Percentiles rank a stretch among this genome's conserved stretches.
phyloP scores from a whole-genome alignment of 2,888 invertebrate species.

The Theodoxus fluviatilis region DNA sequence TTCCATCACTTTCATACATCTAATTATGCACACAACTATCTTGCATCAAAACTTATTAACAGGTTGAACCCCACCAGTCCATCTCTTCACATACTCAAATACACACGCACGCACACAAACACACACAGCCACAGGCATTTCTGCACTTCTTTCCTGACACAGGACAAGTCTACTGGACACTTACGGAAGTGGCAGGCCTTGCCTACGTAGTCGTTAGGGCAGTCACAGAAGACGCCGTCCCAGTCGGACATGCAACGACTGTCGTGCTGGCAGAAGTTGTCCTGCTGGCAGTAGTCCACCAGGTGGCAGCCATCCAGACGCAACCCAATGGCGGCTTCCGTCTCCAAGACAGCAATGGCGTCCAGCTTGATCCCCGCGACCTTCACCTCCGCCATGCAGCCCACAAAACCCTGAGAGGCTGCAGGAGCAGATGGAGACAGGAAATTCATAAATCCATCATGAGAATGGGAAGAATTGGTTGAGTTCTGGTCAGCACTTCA shows the following conservation, averaged over 20 bases:
- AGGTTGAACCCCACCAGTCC: background rate
- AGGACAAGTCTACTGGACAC: slow-evolving; percentile 35
- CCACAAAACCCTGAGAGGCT: slow-evolving; percentile 60
- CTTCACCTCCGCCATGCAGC: slow-evolving; percentile 62
- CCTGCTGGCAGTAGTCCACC: slow-evolving; percentile 50
- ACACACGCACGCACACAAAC: background rate
- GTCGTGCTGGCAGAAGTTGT: slow-evolving; percentile 79
- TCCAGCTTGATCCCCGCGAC: slow-evolving; percentile 56
- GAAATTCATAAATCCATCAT: background rate
- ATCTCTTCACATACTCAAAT: background rate
- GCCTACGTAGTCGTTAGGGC: slow-evolving; percentile 83
- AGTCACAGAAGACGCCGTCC: slow-evolving; percentile 84
- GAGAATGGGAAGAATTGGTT: too few relatives aligned
- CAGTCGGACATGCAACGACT: slow-evolving; percentile 89
- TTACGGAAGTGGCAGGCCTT: slow-evolving; percentile 89
- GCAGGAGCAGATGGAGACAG: slow-evolving; percentile 17
- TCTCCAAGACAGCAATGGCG: slow-evolving; percentile 57
- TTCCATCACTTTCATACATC: too few relatives aligned
- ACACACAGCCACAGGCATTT: background rate
- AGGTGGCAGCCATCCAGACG: slow-evolving; percentile 59
- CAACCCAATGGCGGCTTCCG: slow-evolving; percentile 49
- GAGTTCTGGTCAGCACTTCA: too few relatives aligned
- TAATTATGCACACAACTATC: too few relatives aligned
- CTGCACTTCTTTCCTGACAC: background rate
- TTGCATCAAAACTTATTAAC: too few relatives aligned